A percentile compares a stretch with the other conserved stretches of the same genome.
phyloP scores from a whole-genome alignment of 2,888 invertebrate species.

The Entomobrya proxima region DNA sequence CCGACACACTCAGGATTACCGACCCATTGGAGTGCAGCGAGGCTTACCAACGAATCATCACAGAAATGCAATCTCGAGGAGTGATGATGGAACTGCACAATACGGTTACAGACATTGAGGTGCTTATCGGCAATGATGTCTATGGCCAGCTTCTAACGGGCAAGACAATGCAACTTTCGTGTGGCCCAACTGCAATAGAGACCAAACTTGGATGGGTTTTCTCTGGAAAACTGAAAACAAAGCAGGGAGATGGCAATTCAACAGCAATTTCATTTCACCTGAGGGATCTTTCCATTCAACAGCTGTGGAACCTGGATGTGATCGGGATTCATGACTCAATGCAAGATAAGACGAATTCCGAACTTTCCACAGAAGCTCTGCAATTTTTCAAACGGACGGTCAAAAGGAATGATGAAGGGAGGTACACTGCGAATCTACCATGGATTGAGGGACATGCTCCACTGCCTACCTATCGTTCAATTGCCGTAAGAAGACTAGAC shows the following conservation, averaged over 20 bases:
- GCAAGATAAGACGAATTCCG: constrained; percentile 59
- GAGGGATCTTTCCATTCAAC: not conserved
- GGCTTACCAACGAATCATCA: too few relatives aligned
- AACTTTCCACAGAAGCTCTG: not conserved
- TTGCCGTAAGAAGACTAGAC: not conserved
- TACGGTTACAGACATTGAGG: not conserved
- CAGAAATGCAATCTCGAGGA: not conserved
- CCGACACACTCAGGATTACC: too few relatives aligned
- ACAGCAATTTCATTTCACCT: not conserved
- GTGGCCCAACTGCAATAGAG: not conserved
- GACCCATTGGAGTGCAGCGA: not conserved
- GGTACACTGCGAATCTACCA: constrained; percentile 1
- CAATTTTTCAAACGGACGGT: not conserved
- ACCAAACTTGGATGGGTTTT: not conserved
- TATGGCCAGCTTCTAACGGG: not conserved
- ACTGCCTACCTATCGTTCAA: not conserved
- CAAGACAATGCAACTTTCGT: not conserved
- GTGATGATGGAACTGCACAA: not conserved
- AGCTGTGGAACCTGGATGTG: constrained; percentile 25
- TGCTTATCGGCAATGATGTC: not conserved
- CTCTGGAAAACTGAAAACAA: too few relatives aligned
- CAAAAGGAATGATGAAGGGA: not conserved
- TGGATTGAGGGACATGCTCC: not conserved
- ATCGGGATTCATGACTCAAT: constrained; percentile 8
- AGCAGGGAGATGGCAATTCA: not conserved